A percentile compares a stretch with the other conserved stretches of the same genome.
Conservation (phyloP, 2,797 vertebrate species). For the Sardinella longiceps region DNA sequence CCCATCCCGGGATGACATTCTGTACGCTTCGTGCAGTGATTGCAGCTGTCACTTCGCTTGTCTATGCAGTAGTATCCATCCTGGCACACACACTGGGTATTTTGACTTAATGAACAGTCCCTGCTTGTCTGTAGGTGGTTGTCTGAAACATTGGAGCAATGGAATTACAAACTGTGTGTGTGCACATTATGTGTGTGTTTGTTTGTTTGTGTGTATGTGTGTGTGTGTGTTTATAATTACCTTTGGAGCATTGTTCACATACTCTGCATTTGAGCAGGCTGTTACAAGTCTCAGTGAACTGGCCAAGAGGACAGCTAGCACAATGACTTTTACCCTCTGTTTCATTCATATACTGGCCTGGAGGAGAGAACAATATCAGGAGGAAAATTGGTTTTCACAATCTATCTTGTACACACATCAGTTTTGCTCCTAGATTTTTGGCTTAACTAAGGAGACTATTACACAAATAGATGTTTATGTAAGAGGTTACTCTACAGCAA, state of each 20-base stretch:
- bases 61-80: slow-evolving; percentile 53
- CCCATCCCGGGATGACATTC: slow-evolving; percentile 51
- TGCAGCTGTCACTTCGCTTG: slow-evolving; percentile 47
- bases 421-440: too few relatives aligned
- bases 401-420: too few relatives aligned
- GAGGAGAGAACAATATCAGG: background rate
- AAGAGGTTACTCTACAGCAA: too few relatives aligned
- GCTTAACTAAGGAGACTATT: too few relatives aligned
- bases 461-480: too few relatives aligned
- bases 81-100: slow-evolving; percentile 62
- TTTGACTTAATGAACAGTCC: slow-evolving; percentile 33
- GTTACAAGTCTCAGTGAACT: background rate
- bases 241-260: background rate
- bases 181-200: background rate
- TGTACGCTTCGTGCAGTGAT: fast-evolving
- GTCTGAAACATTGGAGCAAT: slow-evolving; percentile 35
- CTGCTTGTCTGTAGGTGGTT: fast-evolving
- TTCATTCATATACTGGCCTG: background rate
- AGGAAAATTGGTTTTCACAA: too few relatives aligned
- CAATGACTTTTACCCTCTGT: background rate
- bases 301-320: background rate
- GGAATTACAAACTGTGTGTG: background rate
- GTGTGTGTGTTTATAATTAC: background rate
- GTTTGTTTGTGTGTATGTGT: background rate
- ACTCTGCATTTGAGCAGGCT: background rate